Evolutionary conservation across 2,888 invertebrate species (phyloP), one percentile per base, ranked within the genome.

Genomic region (Sphaeridia pumilis): DNA sequence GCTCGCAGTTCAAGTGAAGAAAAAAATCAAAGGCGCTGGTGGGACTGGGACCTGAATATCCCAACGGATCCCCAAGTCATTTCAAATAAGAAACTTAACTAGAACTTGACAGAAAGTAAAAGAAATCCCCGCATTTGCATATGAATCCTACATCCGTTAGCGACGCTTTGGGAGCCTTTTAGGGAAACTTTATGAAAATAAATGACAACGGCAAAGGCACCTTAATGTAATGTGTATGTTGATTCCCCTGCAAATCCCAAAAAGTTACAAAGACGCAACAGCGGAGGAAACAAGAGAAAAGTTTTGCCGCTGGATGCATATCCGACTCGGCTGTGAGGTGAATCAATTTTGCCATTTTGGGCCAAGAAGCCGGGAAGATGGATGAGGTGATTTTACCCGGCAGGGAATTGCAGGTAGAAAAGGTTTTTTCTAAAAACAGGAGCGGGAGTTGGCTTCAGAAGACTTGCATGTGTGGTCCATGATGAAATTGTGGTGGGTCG

Each of bases 331-430:
- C 31, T 31, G 14, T 31, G n/a, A n/a, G n/a, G n/a, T n/a, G n/a
- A n/a, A n/a, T n/a, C n/a, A n/a, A n/a, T n/a, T n/a, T n/a, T n/a
- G n/a, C n/a, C n/a, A n/a, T n/a, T n/a, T n/a, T n/a, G n/a, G n/a
- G n/a, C n/a, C n/a, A n/a, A n/a, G n/a, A n/a, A 38, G 38, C 17
- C 31, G 20, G 20, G 38, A 38, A 38, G 38, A 38, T 38, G 38
- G 38, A 38, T 38, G 31, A 31, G 31, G 31, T 31, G 38, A 38
- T 38, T 38, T 17, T 17, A 17, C 12, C 17, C 5, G 38, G 5
- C 20, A 20, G 31, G 31, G 38, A 38, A 38, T 38, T 38, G 38
- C 12, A 17, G 38, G 4, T 17, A 38, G 5, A 20, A 20, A 31
- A 10, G 31, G 31, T n/a, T n/a, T n/a, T n/a, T n/a, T n/a, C 31